A percentile compares a stretch with the other conserved stretches of the same genome.
phyloP scores from a whole-genome alignment of 1,140 invertebrate species.

The Aphaenogaster ashmeadi region DNA sequence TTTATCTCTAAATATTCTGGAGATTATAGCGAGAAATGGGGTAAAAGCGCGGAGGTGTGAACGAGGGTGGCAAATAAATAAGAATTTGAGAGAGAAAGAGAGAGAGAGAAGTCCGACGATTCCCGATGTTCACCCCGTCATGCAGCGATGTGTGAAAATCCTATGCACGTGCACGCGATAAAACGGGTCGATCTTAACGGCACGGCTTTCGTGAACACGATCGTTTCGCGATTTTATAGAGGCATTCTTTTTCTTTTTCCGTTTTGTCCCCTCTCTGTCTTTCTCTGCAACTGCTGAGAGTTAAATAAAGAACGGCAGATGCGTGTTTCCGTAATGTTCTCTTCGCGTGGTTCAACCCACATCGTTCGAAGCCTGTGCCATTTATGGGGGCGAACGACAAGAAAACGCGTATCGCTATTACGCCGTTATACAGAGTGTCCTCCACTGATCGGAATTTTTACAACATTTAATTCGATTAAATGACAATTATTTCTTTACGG shows the following conservation, averaged over 20 bases:
- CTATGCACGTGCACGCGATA: constrained; percentile 42
- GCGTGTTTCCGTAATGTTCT: constrained; percentile 48
- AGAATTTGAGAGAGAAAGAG: background rate
- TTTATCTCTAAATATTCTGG: constrained; percentile 38
- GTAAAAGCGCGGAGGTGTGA: constrained; percentile 5
- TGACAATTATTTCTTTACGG: background rate
- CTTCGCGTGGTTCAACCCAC: constrained; percentile 20
- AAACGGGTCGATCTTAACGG: constrained; percentile 40
- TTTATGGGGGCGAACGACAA: constrained; percentile 30
- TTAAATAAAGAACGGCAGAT: constrained; percentile 30
- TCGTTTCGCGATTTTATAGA: constrained; percentile 33
- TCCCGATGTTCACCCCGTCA: constrained; percentile 11
- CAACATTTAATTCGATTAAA: background rate
- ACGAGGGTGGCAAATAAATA: constrained; percentile 42
- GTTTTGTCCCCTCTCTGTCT: background rate
- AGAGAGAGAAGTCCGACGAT: background rate
- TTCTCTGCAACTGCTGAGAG: constrained; percentile 6
- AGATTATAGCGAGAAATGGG: constrained; percentile 28
- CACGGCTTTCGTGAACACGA: constrained; percentile 35
- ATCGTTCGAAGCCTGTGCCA: background rate
- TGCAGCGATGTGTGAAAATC: constrained; percentile 41
- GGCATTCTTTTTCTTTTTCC: background rate
- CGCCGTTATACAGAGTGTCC: background rate
- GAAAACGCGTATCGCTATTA: constrained; percentile 32
- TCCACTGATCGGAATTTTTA: background rate